Percentiles rank a stretch among this genome's conserved stretches.
These are phyloP conservation scores for Dolichomitus sp. DNA, from an alignment of 2,888 invertebrate species.

Conservation along the genomic window DNA sequence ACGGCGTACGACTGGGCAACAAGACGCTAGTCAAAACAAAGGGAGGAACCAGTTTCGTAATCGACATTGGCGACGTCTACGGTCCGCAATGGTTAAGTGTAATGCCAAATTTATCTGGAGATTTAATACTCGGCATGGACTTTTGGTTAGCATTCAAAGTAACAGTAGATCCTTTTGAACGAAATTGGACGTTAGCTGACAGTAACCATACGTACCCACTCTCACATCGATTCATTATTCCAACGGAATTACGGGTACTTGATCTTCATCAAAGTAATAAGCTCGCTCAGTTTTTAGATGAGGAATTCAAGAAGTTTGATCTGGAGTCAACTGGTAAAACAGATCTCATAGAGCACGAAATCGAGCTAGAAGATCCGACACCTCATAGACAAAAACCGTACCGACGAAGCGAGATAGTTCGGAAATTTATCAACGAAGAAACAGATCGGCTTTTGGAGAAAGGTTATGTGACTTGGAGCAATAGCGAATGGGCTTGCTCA, in stretches of 20 bases:
- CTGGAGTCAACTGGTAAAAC: conserved; percentile 57
- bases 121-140: conserved; percentile 48
- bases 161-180: background rate
- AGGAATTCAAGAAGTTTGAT: conserved; percentile 55
- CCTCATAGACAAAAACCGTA: conserved; percentile 57
- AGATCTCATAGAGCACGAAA: conserved; percentile 46
- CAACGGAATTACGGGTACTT: too few relatives aligned
- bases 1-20: conserved; percentile 23
- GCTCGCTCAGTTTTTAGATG: conserved; percentile 52
- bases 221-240: too few relatives aligned
- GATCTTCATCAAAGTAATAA: too few relatives aligned
- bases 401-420: conserved; percentile 52
- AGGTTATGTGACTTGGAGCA: conserved; percentile 53
- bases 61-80: conserved; percentile 32
- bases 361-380: conserved; percentile 41
- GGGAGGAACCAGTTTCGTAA: conserved; percentile 35
- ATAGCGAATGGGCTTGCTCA: conserved; percentile 57
- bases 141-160: conserved; percentile 56
- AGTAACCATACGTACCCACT: conserved; percentile 45
- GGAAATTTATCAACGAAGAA: conserved; percentile 41
- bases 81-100: too few relatives aligned
- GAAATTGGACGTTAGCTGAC: conserved; percentile 54
- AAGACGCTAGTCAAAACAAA: conserved; percentile 8
- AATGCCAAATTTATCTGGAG: conserved; percentile 21
- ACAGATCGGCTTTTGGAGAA: conserved; percentile 26